phyloP scores from a whole-genome alignment of 2,113 vertebrate genomes.

The Strix aluco region DNA sequence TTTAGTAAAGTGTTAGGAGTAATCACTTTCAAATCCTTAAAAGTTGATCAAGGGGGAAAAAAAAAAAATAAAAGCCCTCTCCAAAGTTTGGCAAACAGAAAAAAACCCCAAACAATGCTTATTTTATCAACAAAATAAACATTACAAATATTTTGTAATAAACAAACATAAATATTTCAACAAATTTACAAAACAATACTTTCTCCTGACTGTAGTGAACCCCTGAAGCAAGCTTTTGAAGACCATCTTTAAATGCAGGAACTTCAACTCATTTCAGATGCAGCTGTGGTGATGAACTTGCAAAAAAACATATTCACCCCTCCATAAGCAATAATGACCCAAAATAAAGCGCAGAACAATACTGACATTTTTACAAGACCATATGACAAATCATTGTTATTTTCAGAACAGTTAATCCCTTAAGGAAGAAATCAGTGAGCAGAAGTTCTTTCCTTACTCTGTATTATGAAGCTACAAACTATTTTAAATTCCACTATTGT shows the following conservation, averaged over 20 bases:
- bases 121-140: not conserved
- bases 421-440: not conserved
- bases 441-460: not conserved
- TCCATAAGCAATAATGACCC: not conserved
- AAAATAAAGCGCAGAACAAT: not conserved
- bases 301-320: not conserved
- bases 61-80: not conserved
- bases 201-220: not conserved
- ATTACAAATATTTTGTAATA: not conserved
- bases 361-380: not conserved
- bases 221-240: not conserved
- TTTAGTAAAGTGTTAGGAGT: not conserved
- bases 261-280: not conserved
- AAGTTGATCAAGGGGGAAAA: too few relatives aligned
- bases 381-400: not conserved
- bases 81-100: not conserved
- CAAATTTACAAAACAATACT: not conserved
- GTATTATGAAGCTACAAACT: not conserved
- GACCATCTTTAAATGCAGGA: not conserved
- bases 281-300: not conserved
- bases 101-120: rapidly evolving
- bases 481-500: not conserved
- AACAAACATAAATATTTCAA: not conserved
- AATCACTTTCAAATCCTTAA: not conserved
- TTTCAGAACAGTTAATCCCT: slow-evolving; percentile 16